These are phyloP conservation scores for Drymodes brunneopygia DNA, from an alignment of 2,113 vertebrate genomes.

Conservation along the genomic window DNA sequence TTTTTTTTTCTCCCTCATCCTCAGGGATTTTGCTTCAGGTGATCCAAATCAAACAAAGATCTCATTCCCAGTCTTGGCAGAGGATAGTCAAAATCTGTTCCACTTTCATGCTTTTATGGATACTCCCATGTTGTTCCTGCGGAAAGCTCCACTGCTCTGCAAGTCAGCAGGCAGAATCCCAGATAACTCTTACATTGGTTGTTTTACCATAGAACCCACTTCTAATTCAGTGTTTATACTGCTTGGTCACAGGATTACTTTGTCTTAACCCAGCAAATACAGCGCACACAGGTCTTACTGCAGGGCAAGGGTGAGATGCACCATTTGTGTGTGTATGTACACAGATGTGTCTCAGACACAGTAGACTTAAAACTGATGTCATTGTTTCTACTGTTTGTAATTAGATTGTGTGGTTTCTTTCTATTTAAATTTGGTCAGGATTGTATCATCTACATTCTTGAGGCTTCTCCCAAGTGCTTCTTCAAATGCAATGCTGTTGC, in stretches of 20 bases:
- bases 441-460: not conserved
- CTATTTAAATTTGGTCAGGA: not conserved
- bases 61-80: not conserved
- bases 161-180: not conserved
- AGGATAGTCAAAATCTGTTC: not conserved
- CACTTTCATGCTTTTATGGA: not conserved
- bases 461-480: not conserved
- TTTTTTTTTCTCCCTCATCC: not conserved
- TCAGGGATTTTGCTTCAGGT: not conserved
- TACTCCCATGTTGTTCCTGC: not conserved
- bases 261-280: not conserved
- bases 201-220: not conserved
- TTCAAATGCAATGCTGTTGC: not conserved
- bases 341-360: not conserved
- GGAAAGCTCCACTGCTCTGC: not conserved
- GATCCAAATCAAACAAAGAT: not conserved
- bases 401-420: not conserved
- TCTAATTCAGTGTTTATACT: not conserved
- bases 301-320: not conserved
- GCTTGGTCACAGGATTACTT: not conserved
- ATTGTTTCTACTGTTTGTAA: not conserved
- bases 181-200: not conserved
- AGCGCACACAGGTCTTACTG: not conserved
- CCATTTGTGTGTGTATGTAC: rapidly evolving
- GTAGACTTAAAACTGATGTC: not conserved